Conservation (phyloP, 2,888 invertebrate genomes). For the Cheilosia pagana region DNA sequence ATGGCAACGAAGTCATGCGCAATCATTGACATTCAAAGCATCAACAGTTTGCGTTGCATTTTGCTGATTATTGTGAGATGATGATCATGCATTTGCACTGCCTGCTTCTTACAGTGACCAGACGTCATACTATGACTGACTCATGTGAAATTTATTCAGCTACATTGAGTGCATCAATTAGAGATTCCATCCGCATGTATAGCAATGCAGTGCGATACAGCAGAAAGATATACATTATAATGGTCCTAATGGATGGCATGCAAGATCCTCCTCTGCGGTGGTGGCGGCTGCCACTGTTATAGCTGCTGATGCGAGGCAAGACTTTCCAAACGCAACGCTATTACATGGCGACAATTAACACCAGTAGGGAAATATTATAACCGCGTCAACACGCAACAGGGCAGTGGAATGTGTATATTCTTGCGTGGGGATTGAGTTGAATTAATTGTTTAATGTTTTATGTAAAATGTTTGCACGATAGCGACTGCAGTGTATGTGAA, state of each 20-base stretch:
- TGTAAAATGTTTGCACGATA: no score
- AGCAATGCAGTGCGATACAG: constrained; percentile 13
- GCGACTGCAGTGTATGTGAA: no score
- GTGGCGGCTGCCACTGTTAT: neutral
- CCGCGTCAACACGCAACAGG: constrained; percentile 30
- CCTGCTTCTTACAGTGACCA: constrained; percentile 46
- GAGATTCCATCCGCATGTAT: constrained; percentile 59
- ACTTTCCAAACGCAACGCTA: constrained; percentile 48
- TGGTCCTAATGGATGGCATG: constrained; percentile 34
- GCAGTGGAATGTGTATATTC: constrained; percentile 10
- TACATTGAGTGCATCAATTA: constrained; percentile 64
- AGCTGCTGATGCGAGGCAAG: constrained; percentile 30
- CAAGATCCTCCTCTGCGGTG: neutral
- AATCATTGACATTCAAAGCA: constrained; percentile 69
- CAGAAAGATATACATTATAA: constrained; percentile 9
- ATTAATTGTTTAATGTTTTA: no score
- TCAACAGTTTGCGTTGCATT: constrained; percentile 43
- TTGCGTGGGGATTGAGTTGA: neutral
- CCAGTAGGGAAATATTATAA: constrained; percentile 41
- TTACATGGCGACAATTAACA: constrained; percentile 61
- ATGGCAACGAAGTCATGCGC: constrained; percentile 48
- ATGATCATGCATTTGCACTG: constrained; percentile 18
- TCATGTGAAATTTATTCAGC: constrained; percentile 53
- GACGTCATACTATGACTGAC: constrained; percentile 51
- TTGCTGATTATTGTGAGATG: constrained; percentile 45